Evolutionary conservation across 2,888 invertebrate species (phyloP).

Genomic region (Odontomyia ornata): DNA sequence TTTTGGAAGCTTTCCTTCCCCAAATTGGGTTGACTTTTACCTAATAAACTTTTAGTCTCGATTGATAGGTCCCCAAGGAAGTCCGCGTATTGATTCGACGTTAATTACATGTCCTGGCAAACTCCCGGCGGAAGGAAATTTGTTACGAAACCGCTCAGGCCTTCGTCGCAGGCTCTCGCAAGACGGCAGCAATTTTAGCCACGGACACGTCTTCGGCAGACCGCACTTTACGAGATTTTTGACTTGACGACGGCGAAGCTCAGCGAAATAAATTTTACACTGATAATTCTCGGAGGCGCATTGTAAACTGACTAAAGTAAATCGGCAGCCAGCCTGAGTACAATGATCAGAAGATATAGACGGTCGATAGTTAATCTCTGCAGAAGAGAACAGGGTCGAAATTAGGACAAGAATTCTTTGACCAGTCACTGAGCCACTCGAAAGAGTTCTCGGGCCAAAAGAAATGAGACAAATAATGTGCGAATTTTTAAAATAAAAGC

Average conservation of each 20-base stretch:
- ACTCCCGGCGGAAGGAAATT: background rate
- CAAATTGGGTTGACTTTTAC: conserved; percentile 1
- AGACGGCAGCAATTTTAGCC: conserved; percentile 14
- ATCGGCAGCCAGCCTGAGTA: conserved; percentile 24
- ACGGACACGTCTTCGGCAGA: conserved; percentile 29
- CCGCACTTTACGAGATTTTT: conserved; percentile 34
- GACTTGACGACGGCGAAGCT: background rate
- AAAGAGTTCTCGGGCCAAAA: background rate
- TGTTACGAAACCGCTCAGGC: conserved; percentile 45
- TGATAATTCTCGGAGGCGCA: conserved; percentile 46
- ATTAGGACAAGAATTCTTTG: background rate
- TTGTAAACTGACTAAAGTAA: conserved; percentile 48
- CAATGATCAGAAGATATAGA: conserved; percentile 7
- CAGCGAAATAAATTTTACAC: conserved; percentile 32
- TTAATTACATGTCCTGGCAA: background rate
- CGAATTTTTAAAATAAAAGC: background rate
- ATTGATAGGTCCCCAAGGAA: background rate
- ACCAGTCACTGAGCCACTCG: too few species aligned
- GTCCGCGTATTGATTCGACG: background rate
- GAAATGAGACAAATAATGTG: background rate
- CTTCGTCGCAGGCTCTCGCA: conserved; percentile 28
- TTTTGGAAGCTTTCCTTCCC: conserved; percentile 18
- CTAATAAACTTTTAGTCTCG: conserved; percentile 9
- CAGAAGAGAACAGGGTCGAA: conserved; percentile 27
- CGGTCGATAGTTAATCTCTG: conserved; percentile 14